These are phyloP conservation scores for Actinostola sp. DNA, from an alignment of 92 coral and sea anemone species.

Conservation along the genomic window DNA sequence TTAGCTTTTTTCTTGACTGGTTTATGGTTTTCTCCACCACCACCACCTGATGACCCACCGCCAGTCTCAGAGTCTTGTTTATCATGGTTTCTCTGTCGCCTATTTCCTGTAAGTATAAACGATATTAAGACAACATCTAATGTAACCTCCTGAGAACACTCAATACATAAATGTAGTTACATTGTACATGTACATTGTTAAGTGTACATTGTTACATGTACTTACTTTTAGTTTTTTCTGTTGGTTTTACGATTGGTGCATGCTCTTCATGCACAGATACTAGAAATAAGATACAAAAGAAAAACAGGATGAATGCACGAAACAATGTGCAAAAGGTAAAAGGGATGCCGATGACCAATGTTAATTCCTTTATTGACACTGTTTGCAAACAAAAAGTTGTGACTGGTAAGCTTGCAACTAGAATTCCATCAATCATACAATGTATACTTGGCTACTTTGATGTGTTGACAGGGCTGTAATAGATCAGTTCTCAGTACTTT, in stretches of 20 bases:
- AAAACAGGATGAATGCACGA: too few species aligned
- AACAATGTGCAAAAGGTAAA: too few species aligned
- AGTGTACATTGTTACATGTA: not conserved
- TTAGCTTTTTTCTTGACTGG: conserved; percentile 90
- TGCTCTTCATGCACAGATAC: conserved; percentile 65
- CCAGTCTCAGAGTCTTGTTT: conserved; percentile 77
- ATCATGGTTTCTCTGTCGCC: conserved; percentile 83
- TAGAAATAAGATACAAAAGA: not conserved
- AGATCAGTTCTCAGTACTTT: too few species aligned
- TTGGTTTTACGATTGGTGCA: conserved; percentile 42
- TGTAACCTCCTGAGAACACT: not conserved
- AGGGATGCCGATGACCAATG: too few species aligned
- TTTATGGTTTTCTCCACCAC: conserved; percentile 62
- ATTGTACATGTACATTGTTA: not conserved
- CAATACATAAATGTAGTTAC: too few species aligned
- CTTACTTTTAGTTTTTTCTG: conserved; percentile 78
- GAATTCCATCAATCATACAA: too few species aligned
- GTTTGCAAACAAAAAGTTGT: too few species aligned
- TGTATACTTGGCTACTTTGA: too few species aligned
- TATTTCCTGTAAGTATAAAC: conserved; percentile 54
- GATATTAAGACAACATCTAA: not conserved
- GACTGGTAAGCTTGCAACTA: too few species aligned
- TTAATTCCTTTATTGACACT: too few species aligned
- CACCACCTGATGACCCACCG: conserved; percentile 61
- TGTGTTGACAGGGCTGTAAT: too few species aligned